A percentile compares a stretch with the other conserved stretches of the same genome.
Conservation (phyloP, 2,113 vertebrate species). For the Apteryx mantelli region DNA sequence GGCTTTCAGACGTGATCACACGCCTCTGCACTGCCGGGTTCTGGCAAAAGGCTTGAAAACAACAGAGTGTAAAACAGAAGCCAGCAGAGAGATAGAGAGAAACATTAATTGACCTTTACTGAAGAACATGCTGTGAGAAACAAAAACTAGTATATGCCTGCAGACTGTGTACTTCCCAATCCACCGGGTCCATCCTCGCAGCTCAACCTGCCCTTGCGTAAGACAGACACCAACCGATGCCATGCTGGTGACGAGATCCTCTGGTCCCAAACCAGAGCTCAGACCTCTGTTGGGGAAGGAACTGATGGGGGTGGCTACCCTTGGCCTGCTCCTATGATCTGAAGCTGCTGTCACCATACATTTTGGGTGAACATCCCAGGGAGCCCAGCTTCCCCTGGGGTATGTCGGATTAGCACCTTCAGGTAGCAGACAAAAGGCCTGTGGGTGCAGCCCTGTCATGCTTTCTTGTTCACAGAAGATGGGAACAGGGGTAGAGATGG, state of each 20-base stretch:
- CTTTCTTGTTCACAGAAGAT: neutral
- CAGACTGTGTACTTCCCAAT: neutral
- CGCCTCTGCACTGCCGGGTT: neutral
- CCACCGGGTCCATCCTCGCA: neutral
- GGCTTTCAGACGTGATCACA: neutral
- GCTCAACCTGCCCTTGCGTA: too few species aligned
- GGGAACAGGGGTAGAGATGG: neutral
- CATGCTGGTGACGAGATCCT: too few species aligned
- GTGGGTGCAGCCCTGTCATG: neutral
- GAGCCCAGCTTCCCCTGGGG: neutral
- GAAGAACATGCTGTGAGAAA: neutral
- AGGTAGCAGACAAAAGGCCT: neutral
- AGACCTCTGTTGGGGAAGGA: neutral
- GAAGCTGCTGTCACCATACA: fast-evolving
- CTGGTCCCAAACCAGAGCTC: too few species aligned
- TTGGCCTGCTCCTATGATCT: fast-evolving
- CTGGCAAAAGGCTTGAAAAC: neutral
- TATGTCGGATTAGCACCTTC: neutral
- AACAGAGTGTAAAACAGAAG: neutral
- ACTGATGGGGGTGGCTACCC: neutral
- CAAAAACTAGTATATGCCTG: neutral
- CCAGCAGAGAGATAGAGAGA: neutral
- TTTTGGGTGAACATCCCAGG: neutral
- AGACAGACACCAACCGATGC: neutral
- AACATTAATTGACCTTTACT: neutral